phyloP scores from a whole-genome alignment of 1,140 invertebrate genomes.

The Drosophila azteca region DNA sequence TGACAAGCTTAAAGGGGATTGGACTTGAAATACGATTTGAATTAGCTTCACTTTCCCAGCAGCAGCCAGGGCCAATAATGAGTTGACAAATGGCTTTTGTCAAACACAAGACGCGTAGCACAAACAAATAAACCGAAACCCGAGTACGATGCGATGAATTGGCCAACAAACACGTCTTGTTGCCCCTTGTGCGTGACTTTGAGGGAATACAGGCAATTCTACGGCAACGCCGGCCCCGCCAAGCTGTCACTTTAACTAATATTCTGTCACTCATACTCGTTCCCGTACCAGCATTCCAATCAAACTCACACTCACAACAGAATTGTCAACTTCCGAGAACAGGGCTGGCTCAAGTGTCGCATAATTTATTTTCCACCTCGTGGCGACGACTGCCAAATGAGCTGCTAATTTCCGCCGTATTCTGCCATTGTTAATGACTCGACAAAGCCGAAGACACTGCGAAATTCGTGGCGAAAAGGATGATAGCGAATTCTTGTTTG shows the following conservation, averaged over 20 bases:
- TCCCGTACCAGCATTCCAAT: slow-evolving; percentile 20
- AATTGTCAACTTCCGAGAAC: slow-evolving; percentile 50
- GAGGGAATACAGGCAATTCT: slow-evolving; percentile 49
- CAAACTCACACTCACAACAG: too few relatives aligned
- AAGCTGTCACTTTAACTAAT: slow-evolving; percentile 39
- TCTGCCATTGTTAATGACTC: too few relatives aligned
- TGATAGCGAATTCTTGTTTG: slow-evolving; percentile 54
- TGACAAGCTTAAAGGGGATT: slow-evolving; percentile 26
- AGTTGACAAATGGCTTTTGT: slow-evolving; percentile 57
- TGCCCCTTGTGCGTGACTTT: slow-evolving; percentile 47
- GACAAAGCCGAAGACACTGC: too few relatives aligned
- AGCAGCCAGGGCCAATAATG: slow-evolving; percentile 48
- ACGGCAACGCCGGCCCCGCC: neutral
- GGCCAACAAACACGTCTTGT: slow-evolving; percentile 42
- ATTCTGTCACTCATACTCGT: too few relatives aligned
- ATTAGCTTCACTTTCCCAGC: slow-evolving; percentile 45
- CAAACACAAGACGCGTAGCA: slow-evolving; percentile 44
- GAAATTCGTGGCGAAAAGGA: too few relatives aligned
- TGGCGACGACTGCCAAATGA: slow-evolving; percentile 53
- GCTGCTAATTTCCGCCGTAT: slow-evolving; percentile 47
- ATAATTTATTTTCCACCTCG: slow-evolving; percentile 62
- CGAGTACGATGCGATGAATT: neutral
- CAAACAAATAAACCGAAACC: slow-evolving; percentile 39
- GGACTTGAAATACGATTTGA: slow-evolving; percentile 53
- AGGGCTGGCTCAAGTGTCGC: slow-evolving; percentile 51